Evolutionary conservation across 35 echinoderm and acorn worm genomes (phyloP).

Genomic region (Apostichopus japonicus): DNA sequence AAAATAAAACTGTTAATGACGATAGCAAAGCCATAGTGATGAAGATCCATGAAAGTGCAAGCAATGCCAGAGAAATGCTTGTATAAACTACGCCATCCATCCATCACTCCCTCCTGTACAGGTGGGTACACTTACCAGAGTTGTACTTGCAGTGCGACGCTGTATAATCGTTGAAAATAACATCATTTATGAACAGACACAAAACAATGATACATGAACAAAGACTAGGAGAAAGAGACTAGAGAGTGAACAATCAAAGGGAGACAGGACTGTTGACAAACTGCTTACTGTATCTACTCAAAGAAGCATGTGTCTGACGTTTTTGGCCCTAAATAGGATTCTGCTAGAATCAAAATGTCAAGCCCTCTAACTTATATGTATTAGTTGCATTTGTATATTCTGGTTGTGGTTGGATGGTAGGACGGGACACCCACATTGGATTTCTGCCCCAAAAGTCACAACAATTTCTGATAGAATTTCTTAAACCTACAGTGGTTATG

Average conservation of each 20-base stretch:
- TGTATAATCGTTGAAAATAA: slow-evolving; percentile 14
- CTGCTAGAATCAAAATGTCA: too few species aligned
- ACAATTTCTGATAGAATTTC: too few species aligned
- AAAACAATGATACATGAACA: neutral
- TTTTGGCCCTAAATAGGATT: too few species aligned
- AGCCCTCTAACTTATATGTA: too few species aligned
- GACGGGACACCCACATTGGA: too few species aligned
- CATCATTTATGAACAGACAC: neutral
- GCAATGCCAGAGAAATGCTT: neutral
- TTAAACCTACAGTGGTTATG: too few species aligned
- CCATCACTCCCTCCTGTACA: neutral
- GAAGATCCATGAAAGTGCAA: neutral
- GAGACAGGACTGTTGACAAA: too few species aligned
- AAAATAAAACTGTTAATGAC: neutral
- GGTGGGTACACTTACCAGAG: slow-evolving; percentile 1
- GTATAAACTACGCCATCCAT: neutral
- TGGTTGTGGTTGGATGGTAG: too few species aligned
- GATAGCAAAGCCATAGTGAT: neutral
- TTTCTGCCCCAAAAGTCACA: too few species aligned
- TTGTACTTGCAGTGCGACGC: slow-evolving; percentile 36
- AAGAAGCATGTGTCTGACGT: too few species aligned
- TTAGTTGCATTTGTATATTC: too few species aligned
- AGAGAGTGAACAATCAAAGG: neutral
- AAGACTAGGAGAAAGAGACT: neutral
- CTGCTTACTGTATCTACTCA: too few species aligned